Base-by-base conservation (phyloP, 2,113 vertebrate species). In the Oceanites oceanicus region DNA sequence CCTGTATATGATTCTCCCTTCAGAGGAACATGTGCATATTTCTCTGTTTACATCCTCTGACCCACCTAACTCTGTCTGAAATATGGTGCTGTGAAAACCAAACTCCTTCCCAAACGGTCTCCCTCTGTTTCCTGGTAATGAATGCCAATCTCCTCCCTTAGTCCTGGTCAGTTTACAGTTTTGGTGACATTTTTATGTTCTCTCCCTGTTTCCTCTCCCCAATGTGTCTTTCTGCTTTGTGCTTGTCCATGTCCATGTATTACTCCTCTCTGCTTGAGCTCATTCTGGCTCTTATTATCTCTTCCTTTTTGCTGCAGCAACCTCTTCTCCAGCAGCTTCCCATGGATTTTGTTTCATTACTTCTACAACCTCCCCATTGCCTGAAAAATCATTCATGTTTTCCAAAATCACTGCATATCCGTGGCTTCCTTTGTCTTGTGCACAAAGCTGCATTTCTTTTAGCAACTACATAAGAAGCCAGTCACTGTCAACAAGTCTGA, bases 351-450 rank as follows among this genome's bases (percentile, higher is more conserved):
- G 17, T 49, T 87, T 93, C 62, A 76, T 40, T 92, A 86, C 15
- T 86, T 70, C 49, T 80, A 53, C 62, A 90, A 29, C 20, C 8
- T 73, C 59, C 49, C 29, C 2, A 0, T 38, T 71, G 72, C 49
- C 32, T 67, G 55, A 95, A 93, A 93, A 90, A 70, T 30, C 75
- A 90, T 59, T 93, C 67, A 26, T 40, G 25, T 80, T 93, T 94
- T 96, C 82, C 88, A 92, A 62, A 86, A 86, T 73, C 67, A 70
- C 20, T 73, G 55, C 44, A 32, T 78, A 82, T 86, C 53, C 2
- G 2, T 66, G 74, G n/a, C 42, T 88, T 82, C 44, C 59, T 92
- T 90, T 96, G 67, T 88, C 27, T 76, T 86, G 18, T 80, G 42
- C n/a, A 88, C 63, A 90, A 91, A 90, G 72, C 25, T 68, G 10